These are phyloP conservation scores for Alfaro cultratus DNA, from an alignment of 2,797 vertebrate genomes.

Conservation along the genomic window DNA sequence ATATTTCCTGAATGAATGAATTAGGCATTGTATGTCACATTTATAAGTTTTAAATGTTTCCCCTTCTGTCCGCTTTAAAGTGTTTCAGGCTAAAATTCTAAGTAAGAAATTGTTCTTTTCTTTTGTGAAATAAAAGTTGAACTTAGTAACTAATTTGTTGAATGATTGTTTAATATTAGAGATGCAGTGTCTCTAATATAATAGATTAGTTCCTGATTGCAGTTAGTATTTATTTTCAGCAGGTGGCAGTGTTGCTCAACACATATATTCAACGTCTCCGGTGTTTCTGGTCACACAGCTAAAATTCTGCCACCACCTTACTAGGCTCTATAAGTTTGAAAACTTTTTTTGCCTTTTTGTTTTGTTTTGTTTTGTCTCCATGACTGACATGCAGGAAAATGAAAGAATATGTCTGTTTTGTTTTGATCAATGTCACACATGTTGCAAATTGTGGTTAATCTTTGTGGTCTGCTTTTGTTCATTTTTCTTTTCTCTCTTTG, in stretches of 20 bases:
- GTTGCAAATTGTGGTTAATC: constrained; percentile 49
- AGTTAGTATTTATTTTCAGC: constrained; percentile 31
- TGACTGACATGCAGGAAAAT: constrained; percentile 24
- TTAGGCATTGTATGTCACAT: too few species aligned
- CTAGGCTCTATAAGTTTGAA: not conserved
- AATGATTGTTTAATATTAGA: not conserved
- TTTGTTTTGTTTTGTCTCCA: constrained; percentile 33
- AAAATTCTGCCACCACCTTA: constrained; percentile 1
- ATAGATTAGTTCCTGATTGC: too few species aligned
- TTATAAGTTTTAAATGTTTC: too few species aligned
- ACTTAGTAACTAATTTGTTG: not conserved
- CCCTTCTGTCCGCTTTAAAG: too few species aligned
- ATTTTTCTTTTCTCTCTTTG: constrained; percentile 28
- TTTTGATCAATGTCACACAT: constrained; percentile 30
- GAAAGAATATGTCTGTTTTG: constrained; percentile 38
- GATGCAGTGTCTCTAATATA: not conserved
- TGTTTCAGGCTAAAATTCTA: too few species aligned
- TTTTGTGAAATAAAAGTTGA: too few species aligned
- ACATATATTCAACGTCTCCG: constrained; percentile 24
- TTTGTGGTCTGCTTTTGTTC: constrained; percentile 41
- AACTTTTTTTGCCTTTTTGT: constrained; percentile 23
- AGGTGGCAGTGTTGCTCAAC: constrained; percentile 73
- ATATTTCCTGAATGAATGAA: too few species aligned
- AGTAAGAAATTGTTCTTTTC: too few species aligned
- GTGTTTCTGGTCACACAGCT: not conserved